A percentile compares a stretch with the other conserved stretches of the same genome.
Conservation (phyloP, 2,797 vertebrate genomes). For the Dipus sagitta region DNA sequence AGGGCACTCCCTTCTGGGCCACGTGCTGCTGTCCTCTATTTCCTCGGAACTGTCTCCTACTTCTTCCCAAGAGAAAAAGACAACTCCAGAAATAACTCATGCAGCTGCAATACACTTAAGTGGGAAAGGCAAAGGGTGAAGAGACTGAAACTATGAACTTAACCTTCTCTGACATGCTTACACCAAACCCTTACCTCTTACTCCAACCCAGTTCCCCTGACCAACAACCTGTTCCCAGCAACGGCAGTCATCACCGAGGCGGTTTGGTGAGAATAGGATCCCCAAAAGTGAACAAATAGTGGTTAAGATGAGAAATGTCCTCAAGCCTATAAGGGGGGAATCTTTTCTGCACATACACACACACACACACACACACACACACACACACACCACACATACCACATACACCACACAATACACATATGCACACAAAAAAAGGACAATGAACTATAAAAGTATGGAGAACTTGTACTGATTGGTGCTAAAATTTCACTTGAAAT, state of each 20-base stretch:
- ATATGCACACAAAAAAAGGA: neutral
- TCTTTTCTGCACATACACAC: too few species aligned
- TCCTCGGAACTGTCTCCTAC: slow-evolving; percentile 16
- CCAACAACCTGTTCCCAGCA: neutral
- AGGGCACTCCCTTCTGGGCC: neutral
- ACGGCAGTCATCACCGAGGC: too few species aligned
- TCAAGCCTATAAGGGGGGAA: too few species aligned
- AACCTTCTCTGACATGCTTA: neutral
- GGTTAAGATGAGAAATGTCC: too few species aligned
- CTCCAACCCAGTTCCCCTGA: neutral
- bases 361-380: too few species aligned
- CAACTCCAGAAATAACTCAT: neutral
- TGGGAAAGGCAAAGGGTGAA: neutral
- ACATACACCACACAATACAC: too few species aligned
- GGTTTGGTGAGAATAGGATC: too few species aligned
- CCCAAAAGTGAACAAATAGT: too few species aligned
- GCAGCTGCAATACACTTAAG: neutral
- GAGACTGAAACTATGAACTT: neutral
- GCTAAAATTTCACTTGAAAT: neutral
- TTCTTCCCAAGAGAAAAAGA: slow-evolving; percentile 39
- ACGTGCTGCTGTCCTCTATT: neutral
- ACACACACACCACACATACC: too few species aligned
- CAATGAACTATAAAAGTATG: neutral
- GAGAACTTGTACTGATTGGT: neutral
- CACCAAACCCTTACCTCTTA: neutral